Evolutionary conservation across 23 tunicate genomes (phyloP).

Genomic region (Halocynthia roretzi): DNA sequence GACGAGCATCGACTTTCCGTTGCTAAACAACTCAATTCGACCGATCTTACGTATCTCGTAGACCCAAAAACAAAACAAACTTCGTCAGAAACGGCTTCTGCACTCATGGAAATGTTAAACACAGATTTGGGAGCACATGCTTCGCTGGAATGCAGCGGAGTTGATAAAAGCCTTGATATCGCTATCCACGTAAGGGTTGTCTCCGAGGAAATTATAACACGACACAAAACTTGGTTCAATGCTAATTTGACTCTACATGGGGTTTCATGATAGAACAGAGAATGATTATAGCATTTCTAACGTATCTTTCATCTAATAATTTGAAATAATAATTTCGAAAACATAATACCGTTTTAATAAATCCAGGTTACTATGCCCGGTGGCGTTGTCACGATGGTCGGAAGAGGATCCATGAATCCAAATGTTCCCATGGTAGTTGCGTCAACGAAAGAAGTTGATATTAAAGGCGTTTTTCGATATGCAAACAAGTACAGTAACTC

Average conservation of each 20-base stretch:
- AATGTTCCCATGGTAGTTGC: conserved; percentile 84
- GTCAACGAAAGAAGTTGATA: conserved; percentile 78
- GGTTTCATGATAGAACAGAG: too few species aligned
- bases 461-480: conserved; percentile 86
- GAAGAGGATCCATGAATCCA: conserved; percentile 71
- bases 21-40: conserved; percentile 35
- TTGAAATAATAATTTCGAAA: background rate
- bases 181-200: conserved; percentile 56
- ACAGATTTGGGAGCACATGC: conserved; percentile 56
- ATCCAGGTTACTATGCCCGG: conserved; percentile 74
- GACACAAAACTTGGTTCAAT: too few species aligned
- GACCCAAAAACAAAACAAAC: conserved; percentile 15
- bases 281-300: too few species aligned
- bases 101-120: conserved; percentile 21
- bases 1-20: conserved; percentile 50
- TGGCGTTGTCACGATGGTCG: conserved; percentile 67
- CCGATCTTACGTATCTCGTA: conserved; percentile 31
- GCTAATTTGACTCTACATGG: too few species aligned
- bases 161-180: conserved; percentile 63
- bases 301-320: background rate
- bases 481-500: conserved; percentile 69
- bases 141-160: conserved; percentile 91
- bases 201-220: too few species aligned
- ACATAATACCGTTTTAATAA: background rate
- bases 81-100: conserved; percentile 27